Evolutionary conservation across 2,888 invertebrate species (phyloP), one percentile per base, ranked within the genome.

Genomic region (Xanthostigma xanthostigma): DNA sequence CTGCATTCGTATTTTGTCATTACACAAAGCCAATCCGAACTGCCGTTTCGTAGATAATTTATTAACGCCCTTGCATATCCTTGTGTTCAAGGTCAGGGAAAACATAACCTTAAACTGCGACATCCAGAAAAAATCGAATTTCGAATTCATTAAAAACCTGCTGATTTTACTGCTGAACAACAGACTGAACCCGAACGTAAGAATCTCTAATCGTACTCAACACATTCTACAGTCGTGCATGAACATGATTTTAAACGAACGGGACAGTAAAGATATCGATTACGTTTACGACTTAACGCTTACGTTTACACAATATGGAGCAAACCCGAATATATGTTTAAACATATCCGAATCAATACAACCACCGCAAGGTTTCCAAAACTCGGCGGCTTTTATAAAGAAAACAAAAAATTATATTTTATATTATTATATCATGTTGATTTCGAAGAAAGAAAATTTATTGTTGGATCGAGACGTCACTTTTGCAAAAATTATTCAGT

Each of bases 21-120:
- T 79, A 58, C 73, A 79, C 60, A 83, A 84, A 53, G 84, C 84
- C 33, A 79, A 81, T 62, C 79, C 82, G 36, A 84, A 84, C 62
- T 83, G 84, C 63, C 75, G 77, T 52, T 79, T 80, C 58, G 70
- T 78, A 37, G 73, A 77, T 47, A 79, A 81, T 61, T 64, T 83
- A 44, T 27, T 27, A 6, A 82, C 81, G 3, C 82, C 82, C 1
- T 65, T 83, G 40, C 79, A 81, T 61, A 78, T 83, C 49, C 68
- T 84, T 57, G 75, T 83, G 61, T 80, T 82, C 66, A 80, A 79
- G 46, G 80, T 79, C 54, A 78, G 78, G 52, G 81, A 81, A 63
- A 81, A 79, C 57, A 79, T 82, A 59, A 79, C 79, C 17, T 65
- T 82, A 49, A 79, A 74, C 60, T 75, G 79, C 61, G 78, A 79